These are phyloP conservation scores for Fringilla coelebs DNA, from an alignment of 2,797 vertebrate genomes.

Conservation along the genomic window DNA sequence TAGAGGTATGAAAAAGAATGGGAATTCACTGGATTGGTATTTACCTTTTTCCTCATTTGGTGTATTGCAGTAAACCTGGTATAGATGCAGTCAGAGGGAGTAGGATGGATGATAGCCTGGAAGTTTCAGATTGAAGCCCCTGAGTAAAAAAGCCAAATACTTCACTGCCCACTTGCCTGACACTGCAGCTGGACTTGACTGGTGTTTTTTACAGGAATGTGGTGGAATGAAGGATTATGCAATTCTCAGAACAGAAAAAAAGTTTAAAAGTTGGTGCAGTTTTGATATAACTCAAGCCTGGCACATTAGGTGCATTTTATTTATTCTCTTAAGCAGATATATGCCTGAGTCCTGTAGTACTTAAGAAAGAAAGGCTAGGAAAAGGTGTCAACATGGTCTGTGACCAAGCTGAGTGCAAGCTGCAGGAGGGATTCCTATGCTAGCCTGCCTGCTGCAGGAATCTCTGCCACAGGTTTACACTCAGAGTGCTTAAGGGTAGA, in stretches of 20 bases:
- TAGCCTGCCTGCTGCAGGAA: background rate
- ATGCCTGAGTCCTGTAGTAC: background rate
- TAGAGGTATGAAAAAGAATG: background rate
- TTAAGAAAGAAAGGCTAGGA: background rate
- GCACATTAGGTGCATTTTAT: background rate
- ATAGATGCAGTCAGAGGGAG: background rate
- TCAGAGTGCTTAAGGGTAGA: background rate
- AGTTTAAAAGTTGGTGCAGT: background rate
- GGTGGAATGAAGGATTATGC: background rate
- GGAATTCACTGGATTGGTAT: background rate
- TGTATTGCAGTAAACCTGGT: background rate
- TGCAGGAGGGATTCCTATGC: background rate
- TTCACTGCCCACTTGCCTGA: background rate
- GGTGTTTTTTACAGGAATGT: background rate
- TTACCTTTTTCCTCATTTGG: background rate
- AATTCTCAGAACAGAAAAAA: background rate
- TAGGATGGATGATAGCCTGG: background rate
- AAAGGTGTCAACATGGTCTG: background rate
- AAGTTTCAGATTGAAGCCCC: background rate
- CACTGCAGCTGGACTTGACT: background rate
- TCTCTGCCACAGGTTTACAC: background rate
- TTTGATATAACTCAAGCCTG: background rate
- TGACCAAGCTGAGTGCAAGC: background rate
- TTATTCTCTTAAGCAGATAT: background rate
- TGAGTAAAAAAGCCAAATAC: background rate